Percentiles rank a stretch among this genome's conserved stretches.
Evolutionary conservation across 1,140 invertebrate genomes (phyloP).

Genomic region (Euura saliciscinereae): DNA sequence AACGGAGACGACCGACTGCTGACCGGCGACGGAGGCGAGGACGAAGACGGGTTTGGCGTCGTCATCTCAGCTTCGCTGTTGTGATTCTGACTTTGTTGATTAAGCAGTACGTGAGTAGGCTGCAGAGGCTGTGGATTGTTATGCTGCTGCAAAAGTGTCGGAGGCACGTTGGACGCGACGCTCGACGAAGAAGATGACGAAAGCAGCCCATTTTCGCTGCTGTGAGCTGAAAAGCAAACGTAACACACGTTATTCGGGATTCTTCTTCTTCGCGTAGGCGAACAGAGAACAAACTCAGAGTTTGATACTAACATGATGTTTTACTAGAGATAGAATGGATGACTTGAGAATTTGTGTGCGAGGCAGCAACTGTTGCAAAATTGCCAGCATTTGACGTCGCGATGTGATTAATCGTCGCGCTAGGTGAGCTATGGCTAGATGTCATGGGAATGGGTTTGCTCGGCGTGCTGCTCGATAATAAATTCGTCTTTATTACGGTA

Average conservation of each 20-base stretch:
- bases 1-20: conserved; percentile 61
- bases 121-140: conserved; percentile 39
- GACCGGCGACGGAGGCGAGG: conserved; percentile 55
- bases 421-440: conserved; percentile 66
- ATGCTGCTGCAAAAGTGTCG: conserved; percentile 41
- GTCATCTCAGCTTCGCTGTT: conserved; percentile 52
- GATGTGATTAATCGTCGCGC: conserved; percentile 64
- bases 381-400: conserved; percentile 62
- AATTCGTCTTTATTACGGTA: conserved; percentile 56
- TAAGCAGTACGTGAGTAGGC: conserved; percentile 39
- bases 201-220: conserved; percentile 58
- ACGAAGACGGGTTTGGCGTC: conserved; percentile 49
- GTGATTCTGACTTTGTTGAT: conserved; percentile 54
- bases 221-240: conserved; percentile 49
- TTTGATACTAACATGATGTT: conserved; percentile 52
- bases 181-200: conserved; percentile 48
- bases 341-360: conserved; percentile 59
- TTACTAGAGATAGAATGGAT: conserved; percentile 60
- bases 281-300: not conserved
- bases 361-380: conserved; percentile 69
- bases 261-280: too few species aligned
- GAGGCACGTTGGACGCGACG: conserved; percentile 47
- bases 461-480: conserved; percentile 63
- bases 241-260: too few species aligned
- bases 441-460: conserved; percentile 64